Evolutionary conservation across 2,113 vertebrate genomes (phyloP), one percentile per base, ranked within the genome.

Genomic region (Struthidea cinerea): DNA sequence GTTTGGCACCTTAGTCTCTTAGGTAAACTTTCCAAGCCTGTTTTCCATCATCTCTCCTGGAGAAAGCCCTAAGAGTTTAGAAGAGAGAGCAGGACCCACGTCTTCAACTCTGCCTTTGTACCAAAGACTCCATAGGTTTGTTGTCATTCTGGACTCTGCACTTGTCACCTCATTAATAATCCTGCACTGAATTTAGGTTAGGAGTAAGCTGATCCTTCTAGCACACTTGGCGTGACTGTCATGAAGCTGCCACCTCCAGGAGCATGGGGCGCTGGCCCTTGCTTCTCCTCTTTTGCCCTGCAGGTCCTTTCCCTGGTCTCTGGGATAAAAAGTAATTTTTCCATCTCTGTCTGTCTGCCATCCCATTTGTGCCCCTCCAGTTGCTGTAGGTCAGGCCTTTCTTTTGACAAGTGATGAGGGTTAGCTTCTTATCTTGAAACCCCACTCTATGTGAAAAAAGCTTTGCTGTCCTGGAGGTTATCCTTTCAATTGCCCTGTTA

Each of bases 91-190:
- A 88, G n/a, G 41, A 77, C 16, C 39, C 27, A 3, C 0, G 0
- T 50, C 41, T 76, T 46, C 28, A 30, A 24, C 28, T 11, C 2
- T 68, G 64, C 46, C 39, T 74, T 46, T 65, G 11, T 33, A 59
- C 59, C 56, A 63, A 74, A 77, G 56, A 4, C 47, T 46, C 7
- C 5, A 7, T 10, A n/a, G 35, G 5, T 88, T 74, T 93, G 68
- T 86, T 77, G 76, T 86, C 59, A 41, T 74, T 60, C 68, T 84
- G 76, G 22, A 27, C 39, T 17, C 81, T 63, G 74, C 82, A 83
- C 63, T 91, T 96, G 90, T 83, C 84, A 82, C 55, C 39, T 84
- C 75, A 88, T 90, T 68, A 74, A 93, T 86, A 81, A 84, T 16
- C 30, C 27, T 77, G 59, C 71, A 24, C 90, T 86, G 83, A 32